A percentile compares a stretch with the other conserved stretches of the same genome.
These are phyloP conservation scores for Carcharodon carcharias DNA, from an alignment of 2,797 vertebrate species.

Conservation along the genomic window DNA sequence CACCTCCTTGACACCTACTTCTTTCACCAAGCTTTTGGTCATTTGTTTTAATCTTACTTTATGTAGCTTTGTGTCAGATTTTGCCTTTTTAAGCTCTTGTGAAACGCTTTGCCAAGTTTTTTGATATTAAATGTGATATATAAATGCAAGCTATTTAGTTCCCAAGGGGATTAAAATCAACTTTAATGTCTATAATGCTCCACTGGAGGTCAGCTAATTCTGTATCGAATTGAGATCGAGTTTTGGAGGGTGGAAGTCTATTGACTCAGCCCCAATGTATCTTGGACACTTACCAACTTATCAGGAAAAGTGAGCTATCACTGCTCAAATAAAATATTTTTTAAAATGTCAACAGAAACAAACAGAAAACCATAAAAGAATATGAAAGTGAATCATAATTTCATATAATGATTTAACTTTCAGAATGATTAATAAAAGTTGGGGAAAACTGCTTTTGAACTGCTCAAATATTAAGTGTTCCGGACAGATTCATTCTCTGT, in stretches of 20 bases:
- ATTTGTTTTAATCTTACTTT: neutral
- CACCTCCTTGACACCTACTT: neutral
- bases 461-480: neutral
- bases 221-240: neutral
- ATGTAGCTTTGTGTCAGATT: neutral
- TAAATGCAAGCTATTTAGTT: neutral
- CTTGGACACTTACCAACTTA: neutral
- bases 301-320: neutral
- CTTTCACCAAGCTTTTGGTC: neutral
- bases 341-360: neutral
- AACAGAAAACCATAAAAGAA: neutral
- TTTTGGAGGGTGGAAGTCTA: neutral
- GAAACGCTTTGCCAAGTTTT: neutral
- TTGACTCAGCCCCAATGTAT: neutral
- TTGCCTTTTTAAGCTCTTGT: neutral
- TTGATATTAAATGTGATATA: neutral
- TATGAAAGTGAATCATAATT: neutral
- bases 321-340: neutral
- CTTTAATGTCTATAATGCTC: neutral
- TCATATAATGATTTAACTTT: neutral
- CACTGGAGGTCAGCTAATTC: neutral
- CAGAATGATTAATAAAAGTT: neutral
- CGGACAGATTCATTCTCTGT: neutral
- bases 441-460: neutral
- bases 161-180: neutral